Conservation (phyloP, 53 echinoderm and acorn worm species). For the Hippasteria phrygiana region DNA sequence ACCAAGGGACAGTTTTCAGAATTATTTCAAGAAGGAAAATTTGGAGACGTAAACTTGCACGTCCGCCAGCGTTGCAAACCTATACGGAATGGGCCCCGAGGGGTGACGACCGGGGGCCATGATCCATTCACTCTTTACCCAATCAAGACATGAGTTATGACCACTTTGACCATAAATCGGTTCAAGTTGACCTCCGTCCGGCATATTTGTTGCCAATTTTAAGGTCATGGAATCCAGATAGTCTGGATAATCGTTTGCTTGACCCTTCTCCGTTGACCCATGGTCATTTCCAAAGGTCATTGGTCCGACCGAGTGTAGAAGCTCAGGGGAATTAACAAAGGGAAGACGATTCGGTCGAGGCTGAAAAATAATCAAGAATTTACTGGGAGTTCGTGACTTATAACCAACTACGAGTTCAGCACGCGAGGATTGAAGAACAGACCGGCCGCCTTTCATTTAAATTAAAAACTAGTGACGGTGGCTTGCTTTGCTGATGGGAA, state of each 20-base stretch:
- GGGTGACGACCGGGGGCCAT: neutral
- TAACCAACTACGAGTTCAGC: too few species aligned
- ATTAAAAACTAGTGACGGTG: too few species aligned
- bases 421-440: too few species aligned
- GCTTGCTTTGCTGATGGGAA: too few species aligned
- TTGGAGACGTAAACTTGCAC: too few species aligned
- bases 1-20: too few species aligned
- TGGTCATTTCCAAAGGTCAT: neutral
- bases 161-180: neutral
- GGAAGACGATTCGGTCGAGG: neutral
- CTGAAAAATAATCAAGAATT: neutral
- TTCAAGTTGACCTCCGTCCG: neutral
- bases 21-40: too few species aligned
- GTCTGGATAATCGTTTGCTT: neutral
- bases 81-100: neutral
- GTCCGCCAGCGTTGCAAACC: too few species aligned
- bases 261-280: neutral
- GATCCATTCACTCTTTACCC: neutral
- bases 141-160: neutral
- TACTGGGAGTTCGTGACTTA: too few species aligned
- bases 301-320: neutral
- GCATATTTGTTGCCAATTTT: conserved; percentile 1
- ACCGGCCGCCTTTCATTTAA: too few species aligned
- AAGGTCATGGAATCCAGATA: neutral
- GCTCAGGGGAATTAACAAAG: neutral